Percentiles rank a stretch among this genome's conserved stretches.
These are phyloP conservation scores for Hemithea aestivaria DNA, from an alignment of 2,888 invertebrate genomes.

Conservation along the genomic window DNA sequence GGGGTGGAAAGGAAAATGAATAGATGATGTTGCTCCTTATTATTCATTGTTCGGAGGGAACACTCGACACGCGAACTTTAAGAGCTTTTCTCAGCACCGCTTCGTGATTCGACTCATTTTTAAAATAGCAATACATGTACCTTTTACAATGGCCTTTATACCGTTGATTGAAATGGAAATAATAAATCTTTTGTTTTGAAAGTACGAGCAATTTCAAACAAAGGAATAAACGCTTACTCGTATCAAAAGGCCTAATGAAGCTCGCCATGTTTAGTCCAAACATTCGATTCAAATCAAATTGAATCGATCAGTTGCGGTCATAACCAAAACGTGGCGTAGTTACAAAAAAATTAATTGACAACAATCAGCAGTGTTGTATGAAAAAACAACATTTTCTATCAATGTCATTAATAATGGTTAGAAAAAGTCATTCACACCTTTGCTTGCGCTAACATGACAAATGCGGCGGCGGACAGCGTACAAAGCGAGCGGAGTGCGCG, in stretches of 20 bases:
- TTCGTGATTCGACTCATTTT: slow-evolving; percentile 71
- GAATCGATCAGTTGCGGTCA: slow-evolving; percentile 67
- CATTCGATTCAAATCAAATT: slow-evolving; percentile 66
- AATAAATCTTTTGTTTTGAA: neutral
- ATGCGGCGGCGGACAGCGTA: slow-evolving; percentile 53
- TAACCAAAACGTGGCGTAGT: slow-evolving; percentile 52
- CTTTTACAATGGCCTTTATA: slow-evolving; percentile 16
- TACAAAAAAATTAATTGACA: slow-evolving; percentile 76
- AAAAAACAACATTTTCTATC: slow-evolving; percentile 77
- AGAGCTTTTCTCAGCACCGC: slow-evolving; percentile 56
- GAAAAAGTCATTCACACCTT: slow-evolving; percentile 78
- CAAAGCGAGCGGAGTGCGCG: slow-evolving; percentile 57
- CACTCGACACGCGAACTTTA: slow-evolving; percentile 32
- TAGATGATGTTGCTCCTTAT: slow-evolving; percentile 69
- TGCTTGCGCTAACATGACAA: slow-evolving; percentile 76
- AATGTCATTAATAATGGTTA: slow-evolving; percentile 75
- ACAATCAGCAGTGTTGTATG: slow-evolving; percentile 72
- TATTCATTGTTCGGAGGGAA: slow-evolving; percentile 67
- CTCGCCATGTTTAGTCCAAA: slow-evolving; percentile 70
- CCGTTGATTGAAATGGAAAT: neutral
- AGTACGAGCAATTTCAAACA: neutral
- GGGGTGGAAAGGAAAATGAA: slow-evolving; percentile 70
- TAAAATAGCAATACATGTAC: slow-evolving; percentile 69
- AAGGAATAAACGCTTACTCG: slow-evolving; percentile 36
- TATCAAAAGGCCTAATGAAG: slow-evolving; percentile 58